Evolutionary conservation across 2,797 vertebrate species (phyloP), one percentile per base, ranked within the genome.

Genomic region (Xenentodon cancila): DNA sequence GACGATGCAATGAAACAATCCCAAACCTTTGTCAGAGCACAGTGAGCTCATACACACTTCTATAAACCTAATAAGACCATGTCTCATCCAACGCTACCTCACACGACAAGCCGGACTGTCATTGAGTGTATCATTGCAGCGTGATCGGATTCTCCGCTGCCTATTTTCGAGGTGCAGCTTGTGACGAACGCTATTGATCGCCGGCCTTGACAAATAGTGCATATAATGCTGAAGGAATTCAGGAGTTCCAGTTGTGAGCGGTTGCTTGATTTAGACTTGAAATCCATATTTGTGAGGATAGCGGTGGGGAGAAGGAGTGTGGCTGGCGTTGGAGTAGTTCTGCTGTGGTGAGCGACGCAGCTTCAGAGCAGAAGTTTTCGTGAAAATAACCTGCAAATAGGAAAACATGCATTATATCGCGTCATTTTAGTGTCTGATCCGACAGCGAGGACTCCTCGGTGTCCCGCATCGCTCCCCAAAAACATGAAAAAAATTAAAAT

Each of bases 401-500:
- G 49, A 46, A 59, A 64, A 58, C 17, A 25, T 43, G 6, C 16
- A 22, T 5, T 16, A 59, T 48, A 40, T 40, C 13, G 13, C 37
- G 4, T 40, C 37, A 16, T 5, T 40, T 40, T 13, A 40, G 12
- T 16, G 9, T 37, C 34, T 3, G 34, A 37, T 13, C 34, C 9
- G 37, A 40, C 37, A 15, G 58, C 17, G 61, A 80, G 57, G 68
- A 32, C 64, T 62, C 64, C 81, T 88, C 86, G 87, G 89, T 88
- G 75, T 88, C 81, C 74, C 74, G 63, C 73, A 75, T 81, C 66
- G 75, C 13, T 40, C 79, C 71, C 20, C 59, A 66, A 73, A 72
- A 81, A 77, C 71, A 80, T 68, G 69, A 88, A 88, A 93, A 91
- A 15, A 15, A 15, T 82, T 84, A 68, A 88, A 90, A 79, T 83